Conservation (phyloP, 1,140 invertebrate species). For the Cheumatopsyche charites region DNA sequence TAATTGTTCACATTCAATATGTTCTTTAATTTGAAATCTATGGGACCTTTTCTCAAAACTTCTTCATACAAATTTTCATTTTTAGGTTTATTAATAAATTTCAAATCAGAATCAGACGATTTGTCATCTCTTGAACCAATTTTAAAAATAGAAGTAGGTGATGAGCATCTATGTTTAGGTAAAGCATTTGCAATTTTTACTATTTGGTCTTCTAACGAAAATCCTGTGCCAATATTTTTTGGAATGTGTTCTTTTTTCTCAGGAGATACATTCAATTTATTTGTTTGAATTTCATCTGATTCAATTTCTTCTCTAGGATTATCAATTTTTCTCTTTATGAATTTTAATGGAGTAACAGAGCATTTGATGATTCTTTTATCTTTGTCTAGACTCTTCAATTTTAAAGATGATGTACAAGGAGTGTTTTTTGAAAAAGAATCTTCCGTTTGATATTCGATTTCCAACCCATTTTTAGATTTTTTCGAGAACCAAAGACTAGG, state of each 20-base stretch:
- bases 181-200: conserved; percentile 50
- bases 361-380: not conserved
- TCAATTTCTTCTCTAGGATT: conserved; percentile 32
- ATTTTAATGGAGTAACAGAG: conserved; percentile 28
- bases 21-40: conserved; percentile 14
- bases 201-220: conserved; percentile 52
- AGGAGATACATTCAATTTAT: not conserved
- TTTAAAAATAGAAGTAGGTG: conserved; percentile 50
- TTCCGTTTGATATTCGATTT: conserved; percentile 1
- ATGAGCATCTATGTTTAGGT: conserved; percentile 54
- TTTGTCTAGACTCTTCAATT: conserved; percentile 17
- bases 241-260: not conserved
- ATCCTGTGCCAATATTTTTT: not conserved
- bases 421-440: conserved; percentile 43
- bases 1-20: conserved; percentile 31
- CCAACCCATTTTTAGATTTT: conserved; percentile 25
- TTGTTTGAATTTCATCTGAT: not conserved
- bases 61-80: conserved; percentile 23
- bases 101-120: not conserved
- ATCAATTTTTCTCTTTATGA: conserved; percentile 23
- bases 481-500: not conserved
- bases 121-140: conserved; percentile 33
- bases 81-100: not conserved
- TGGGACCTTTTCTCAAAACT: conserved; percentile 1
- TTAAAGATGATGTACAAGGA: conserved; percentile 31